A percentile compares a stretch with the other conserved stretches of the same genome.
phyloP scores from a whole-genome alignment of 2,888 invertebrate genomes.

The Serrognathus titanus region DNA sequence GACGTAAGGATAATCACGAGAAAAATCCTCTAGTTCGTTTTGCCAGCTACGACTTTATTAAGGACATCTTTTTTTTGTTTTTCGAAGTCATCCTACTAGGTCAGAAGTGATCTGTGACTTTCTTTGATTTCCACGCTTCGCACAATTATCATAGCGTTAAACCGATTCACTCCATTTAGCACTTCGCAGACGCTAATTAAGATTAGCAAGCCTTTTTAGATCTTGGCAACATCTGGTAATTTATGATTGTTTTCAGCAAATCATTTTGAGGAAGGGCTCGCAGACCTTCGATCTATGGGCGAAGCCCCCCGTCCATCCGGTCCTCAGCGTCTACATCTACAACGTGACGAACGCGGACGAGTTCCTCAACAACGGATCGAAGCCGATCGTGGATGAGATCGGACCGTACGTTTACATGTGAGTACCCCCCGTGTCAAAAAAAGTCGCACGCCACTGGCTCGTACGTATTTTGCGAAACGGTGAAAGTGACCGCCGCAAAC shows the following conservation, averaged over 20 bases:
- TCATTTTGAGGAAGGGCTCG: constrained; percentile 72
- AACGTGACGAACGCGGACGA: constrained; percentile 90
- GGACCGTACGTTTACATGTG: constrained; percentile 86
- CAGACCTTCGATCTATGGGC: constrained; percentile 86
- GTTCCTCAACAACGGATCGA: constrained; percentile 80
- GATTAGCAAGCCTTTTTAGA: no score
- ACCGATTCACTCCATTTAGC: constrained; percentile 20
- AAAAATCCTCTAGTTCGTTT: no score
- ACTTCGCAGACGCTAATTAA: neutral
- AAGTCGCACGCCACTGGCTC: no score
- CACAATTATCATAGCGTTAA: neutral
- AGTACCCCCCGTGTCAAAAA: constrained; percentile 45
- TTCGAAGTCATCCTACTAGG: no score
- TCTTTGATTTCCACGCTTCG: constrained; percentile 1
- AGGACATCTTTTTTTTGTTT: no score
- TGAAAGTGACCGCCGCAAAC: no score
- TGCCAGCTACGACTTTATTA: no score
- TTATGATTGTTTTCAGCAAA: constrained; percentile 56
- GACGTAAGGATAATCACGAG: no score
- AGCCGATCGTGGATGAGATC: constrained; percentile 78
- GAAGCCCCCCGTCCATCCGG: constrained; percentile 78
- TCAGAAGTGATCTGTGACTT: no score
- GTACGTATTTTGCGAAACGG: no score
- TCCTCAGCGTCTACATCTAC: constrained; percentile 77
- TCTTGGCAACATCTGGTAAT: neutral